Evolutionary conservation across 2,113 vertebrate species (phyloP), one percentile per base, ranked within the genome.

Genomic region (Synodontis membranacea): DNA sequence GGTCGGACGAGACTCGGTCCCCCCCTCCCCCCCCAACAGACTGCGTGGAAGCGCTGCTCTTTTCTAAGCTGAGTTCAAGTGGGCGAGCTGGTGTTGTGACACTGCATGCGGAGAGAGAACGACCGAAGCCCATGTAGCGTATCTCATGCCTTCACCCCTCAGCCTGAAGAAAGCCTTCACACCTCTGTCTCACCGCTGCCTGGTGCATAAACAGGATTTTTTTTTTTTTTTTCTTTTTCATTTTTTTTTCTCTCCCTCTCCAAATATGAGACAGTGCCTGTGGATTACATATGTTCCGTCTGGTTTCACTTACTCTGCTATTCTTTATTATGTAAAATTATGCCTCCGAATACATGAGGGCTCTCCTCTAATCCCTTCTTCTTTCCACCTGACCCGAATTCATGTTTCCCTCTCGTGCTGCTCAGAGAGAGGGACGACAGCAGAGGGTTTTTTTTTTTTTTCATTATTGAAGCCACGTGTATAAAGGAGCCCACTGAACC

Each of bases 311-410:
- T 89, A 91, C 84, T 74, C 54, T 4, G 68, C 86, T 90, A 62
- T 91, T 93, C 89, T 93, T 93, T 91, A 94, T 92, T 91, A 92
- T 93, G 93, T 92, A 92, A 93, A 94, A 92, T 89, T 91, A 93
- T 81, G 68, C 93, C 86, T 92, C 14, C 0, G 84, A 93, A 94
- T 94, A 93, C 91, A 93, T 89, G 88, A 90, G 2, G 90, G 90
- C 91, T 86, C 84, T 80, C 87, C 88, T 90, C 89, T 93, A 91
- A 94, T 92, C 91, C 90, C 90, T 90, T 88, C 93, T 91, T 87
- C 92, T 93, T 92, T 93, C 92, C 94, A 95, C 94, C 93, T 93
- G 92, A 95, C 93, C 93, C 92, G 92, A 93, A 94, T 95, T 93
- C 91, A 85, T 86, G 89, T 92, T 91, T 91, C 92, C 91, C 84